These are phyloP conservation scores for Cerastoderma edule DNA, from an alignment of 2,888 invertebrate genomes.

Conservation along the genomic window DNA sequence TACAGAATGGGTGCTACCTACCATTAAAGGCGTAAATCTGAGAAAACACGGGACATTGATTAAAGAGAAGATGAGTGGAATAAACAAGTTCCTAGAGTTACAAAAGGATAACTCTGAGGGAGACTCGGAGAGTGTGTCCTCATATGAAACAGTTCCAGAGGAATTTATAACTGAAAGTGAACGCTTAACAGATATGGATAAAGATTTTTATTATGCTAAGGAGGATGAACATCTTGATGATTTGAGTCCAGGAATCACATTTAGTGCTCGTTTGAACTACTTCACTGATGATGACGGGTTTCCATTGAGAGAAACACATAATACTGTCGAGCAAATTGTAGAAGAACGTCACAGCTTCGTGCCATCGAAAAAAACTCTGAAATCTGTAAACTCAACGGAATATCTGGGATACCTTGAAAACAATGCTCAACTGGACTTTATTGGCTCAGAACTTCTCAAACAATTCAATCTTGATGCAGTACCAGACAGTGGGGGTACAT, in stretches of 20 bases:
- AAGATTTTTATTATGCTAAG: background rate
- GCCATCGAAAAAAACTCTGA: background rate
- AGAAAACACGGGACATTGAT: background rate
- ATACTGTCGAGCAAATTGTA: constrained; percentile 5
- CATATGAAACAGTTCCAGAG: constrained; percentile 14
- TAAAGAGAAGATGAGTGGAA: constrained; percentile 14
- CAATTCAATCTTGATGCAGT: background rate
- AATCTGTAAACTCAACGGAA: background rate
- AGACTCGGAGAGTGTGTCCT: constrained; percentile 17
- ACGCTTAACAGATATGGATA: background rate
- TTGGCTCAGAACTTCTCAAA: background rate
- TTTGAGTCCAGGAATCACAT: background rate
- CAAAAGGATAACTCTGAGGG: constrained; percentile 4
- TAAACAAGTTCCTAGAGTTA: constrained; percentile 10
- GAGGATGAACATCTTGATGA: constrained; percentile 10
- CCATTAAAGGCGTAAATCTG: background rate
- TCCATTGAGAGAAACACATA: constrained; percentile 1
- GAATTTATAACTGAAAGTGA: constrained; percentile 3
- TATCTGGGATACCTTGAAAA: background rate
- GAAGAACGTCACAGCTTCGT: constrained; percentile 5
- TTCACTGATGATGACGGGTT: background rate
- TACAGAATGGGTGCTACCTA: too few species aligned
- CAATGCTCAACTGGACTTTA: constrained; percentile 6
- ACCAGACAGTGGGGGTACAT: background rate
- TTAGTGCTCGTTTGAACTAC: background rate